Evolutionary conservation across 2,113 vertebrate species (phyloP).

Genomic region (Dissostichus mawsoni): DNA sequence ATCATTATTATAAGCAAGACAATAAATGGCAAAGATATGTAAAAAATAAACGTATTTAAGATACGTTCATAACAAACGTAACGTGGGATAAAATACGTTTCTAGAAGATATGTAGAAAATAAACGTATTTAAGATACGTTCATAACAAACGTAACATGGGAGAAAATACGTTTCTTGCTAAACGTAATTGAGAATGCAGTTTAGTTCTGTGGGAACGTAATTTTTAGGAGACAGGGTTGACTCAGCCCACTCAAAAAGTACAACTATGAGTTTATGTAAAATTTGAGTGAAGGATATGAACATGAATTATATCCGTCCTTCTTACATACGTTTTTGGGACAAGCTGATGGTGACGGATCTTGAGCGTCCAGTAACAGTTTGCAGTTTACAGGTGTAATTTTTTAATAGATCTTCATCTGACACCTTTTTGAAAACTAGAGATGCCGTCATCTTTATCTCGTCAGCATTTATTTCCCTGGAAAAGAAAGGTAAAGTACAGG

Average conservation of each 20-base stretch:
- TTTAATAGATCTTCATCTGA: constrained; percentile 39
- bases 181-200: too few relatives aligned
- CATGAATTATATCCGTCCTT: neutral
- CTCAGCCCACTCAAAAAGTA: neutral
- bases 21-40: too few relatives aligned
- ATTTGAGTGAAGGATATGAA: neutral
- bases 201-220: too few relatives aligned
- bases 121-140: too few relatives aligned
- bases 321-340: constrained; percentile 26
- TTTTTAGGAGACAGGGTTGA: too few relatives aligned
- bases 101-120: too few relatives aligned
- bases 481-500: neutral
- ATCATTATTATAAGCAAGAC: too few relatives aligned
- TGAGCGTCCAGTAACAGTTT: accelerated
- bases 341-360: constrained; percentile 50
- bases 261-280: neutral
- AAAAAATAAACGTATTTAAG: too few relatives aligned
- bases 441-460: neutral
- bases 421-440: constrained; percentile 58
- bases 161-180: too few relatives aligned
- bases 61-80: too few relatives aligned
- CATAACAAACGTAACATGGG: too few relatives aligned
- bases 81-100: too few relatives aligned
- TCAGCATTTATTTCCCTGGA: neutral
- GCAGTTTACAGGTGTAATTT: constrained; percentile 60